Base-by-base conservation (phyloP, 2,113 vertebrate species). In the Amblyornis subalaris region DNA sequence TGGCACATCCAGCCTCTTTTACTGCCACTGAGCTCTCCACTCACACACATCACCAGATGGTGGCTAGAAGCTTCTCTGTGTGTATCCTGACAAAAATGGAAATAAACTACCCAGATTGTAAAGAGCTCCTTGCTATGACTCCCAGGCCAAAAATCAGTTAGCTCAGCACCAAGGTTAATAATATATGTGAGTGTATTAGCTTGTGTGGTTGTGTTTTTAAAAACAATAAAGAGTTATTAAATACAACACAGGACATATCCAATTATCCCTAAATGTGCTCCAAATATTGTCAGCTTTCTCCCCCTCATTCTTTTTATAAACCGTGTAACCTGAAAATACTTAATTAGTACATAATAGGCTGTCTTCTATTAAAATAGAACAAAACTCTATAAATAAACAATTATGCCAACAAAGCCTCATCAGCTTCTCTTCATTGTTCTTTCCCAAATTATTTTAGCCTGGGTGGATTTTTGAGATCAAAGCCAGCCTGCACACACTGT, bases 141-240 rank as follows among this genome's bases (percentile, higher is more conserved):
- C 57, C 55, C 57, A 81, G 44, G 81, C 8, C 25, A 61, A 82
- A 80, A 79, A 45, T 11, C 36, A 54, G 35, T 24, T 58, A 20
- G 62, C 14, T n/a, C 8, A 22, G 24, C 36, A 71, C 22, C 16
- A 60, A 81, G 48, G 26, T 61, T 55, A 42, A 54, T 14, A 47
- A 61, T 4, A 44, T 1, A 57, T 2, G 2, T 0, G 1, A 70
- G 31, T 12, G 6, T 7, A 21, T 73, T n/a, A 38, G 10, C 9
- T 54, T 12, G 6, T 8, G 28, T 38, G 40, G 16, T 20, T 70
- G 29, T 24, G 21, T 7, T 83, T 72, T 70, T 44, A 31, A 36
- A 62, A 86, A 62, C 24, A 79, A 36, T 5, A 72, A 69, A 40
- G 21, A 67, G 26, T 20, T 50, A 45, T 0, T 6, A 65, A 84